Evolutionary conservation across 2,113 vertebrate genomes (phyloP).

Genomic region (Phylloscopus trochiloides): DNA sequence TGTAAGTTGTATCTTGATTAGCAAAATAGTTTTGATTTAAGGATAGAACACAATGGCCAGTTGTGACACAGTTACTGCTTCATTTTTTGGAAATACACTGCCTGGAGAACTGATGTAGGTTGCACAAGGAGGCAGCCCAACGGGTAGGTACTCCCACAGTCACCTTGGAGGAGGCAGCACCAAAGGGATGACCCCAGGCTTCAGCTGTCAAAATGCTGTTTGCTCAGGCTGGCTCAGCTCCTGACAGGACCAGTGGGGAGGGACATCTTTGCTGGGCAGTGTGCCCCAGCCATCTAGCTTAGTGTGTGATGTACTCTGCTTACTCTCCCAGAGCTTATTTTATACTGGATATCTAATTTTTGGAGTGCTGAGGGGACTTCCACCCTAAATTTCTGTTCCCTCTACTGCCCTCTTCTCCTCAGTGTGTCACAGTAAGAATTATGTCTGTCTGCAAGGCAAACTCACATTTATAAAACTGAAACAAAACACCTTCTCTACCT

Average conservation of each 20-base stretch:
- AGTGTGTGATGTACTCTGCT: neutral
- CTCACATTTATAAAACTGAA: neutral
- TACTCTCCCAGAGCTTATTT: neutral
- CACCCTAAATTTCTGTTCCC: neutral
- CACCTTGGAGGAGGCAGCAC: neutral
- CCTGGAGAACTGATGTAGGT: neutral
- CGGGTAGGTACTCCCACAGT: neutral
- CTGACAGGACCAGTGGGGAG: neutral
- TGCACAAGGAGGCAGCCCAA: neutral
- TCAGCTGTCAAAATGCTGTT: neutral
- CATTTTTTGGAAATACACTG: neutral
- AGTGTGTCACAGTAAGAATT: neutral
- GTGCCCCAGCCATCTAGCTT: neutral
- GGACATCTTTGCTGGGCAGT: neutral
- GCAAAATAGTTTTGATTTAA: neutral
- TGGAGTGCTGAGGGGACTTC: neutral
- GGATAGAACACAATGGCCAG: neutral
- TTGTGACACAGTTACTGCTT: rapidly evolving
- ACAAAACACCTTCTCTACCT: neutral
- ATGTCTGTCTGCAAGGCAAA: neutral
- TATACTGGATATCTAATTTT: neutral
- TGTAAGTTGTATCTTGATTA: neutral
- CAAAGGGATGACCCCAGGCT: neutral
- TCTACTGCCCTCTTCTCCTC: neutral
- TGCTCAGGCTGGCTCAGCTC: neutral